Conservation (phyloP, 2,113 vertebrate species). For the Talpa occidentalis region DNA sequence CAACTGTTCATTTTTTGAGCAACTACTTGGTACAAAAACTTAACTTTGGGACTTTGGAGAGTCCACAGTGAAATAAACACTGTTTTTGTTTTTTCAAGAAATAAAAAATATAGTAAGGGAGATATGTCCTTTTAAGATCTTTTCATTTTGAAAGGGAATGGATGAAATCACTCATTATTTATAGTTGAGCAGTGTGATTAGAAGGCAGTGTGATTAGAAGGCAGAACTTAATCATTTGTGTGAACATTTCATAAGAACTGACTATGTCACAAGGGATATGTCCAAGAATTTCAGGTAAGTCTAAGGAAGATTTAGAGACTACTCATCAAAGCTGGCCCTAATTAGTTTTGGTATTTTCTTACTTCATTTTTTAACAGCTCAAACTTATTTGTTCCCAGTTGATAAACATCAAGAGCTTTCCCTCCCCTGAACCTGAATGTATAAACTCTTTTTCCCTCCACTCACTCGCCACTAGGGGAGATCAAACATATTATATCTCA, state of each 20-base stretch:
- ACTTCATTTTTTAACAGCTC: not conserved
- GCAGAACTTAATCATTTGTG: not conserved
- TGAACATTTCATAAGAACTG: not conserved
- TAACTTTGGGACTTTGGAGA: not conserved
- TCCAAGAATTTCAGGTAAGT: not conserved
- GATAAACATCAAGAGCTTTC: not conserved
- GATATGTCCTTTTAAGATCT: not conserved
- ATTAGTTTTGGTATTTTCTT: not conserved
- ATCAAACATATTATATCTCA: accelerated
- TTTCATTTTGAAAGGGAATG: not conserved
- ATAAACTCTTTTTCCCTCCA: not conserved
- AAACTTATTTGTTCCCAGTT: not conserved
- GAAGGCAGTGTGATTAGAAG: not conserved
- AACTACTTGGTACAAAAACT: not conserved
- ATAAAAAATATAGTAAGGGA: not conserved
- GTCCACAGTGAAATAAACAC: not conserved
- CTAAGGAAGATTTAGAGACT: not conserved
- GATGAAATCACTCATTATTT: not conserved
- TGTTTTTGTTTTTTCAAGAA: not conserved
- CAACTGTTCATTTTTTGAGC: not conserved
- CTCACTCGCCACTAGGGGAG: not conserved
- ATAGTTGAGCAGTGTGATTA: not conserved
- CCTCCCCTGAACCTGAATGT: not conserved
- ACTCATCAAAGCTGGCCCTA: not conserved
- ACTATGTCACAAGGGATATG: not conserved